Evolutionary conservation across 2,888 invertebrate genomes (phyloP).

Genomic region (Tolmerus cingulatus): DNA sequence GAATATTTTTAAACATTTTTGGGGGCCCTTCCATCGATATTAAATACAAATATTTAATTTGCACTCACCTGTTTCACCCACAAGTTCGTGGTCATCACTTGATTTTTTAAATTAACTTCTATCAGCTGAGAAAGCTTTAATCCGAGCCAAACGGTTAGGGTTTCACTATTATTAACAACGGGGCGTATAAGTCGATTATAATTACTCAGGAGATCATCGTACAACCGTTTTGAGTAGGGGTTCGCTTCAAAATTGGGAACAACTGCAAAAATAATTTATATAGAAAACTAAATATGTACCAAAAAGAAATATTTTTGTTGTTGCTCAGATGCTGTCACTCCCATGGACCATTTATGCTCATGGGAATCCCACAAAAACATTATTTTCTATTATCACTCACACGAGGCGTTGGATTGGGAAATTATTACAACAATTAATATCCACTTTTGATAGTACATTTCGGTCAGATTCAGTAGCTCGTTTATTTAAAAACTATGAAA

Average conservation of each 20-base stretch:
- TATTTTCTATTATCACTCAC: background rate
- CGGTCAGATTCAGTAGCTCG: background rate
- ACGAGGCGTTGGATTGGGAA: background rate
- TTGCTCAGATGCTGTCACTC: background rate
- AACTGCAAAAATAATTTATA: background rate
- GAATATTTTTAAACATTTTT: background rate
- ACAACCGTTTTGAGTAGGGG: conserved; percentile 92
- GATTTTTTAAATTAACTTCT: conserved; percentile 91
- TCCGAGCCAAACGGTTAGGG: conserved; percentile 89
- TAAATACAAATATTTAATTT: background rate
- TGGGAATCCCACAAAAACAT: background rate
- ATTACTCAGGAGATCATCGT: conserved; percentile 94
- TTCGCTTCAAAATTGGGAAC: conserved; percentile 74
- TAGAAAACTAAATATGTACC: background rate
- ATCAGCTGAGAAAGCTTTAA: conserved; percentile 89
- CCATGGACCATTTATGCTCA: background rate
- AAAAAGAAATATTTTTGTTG: background rate
- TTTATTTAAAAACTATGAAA: background rate
- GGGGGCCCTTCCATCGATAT: too few species aligned
- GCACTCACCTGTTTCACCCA: conserved; percentile 88
- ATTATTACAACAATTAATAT: background rate
- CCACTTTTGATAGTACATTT: background rate
- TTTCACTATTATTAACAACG: conserved; percentile 91
- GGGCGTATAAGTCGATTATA: conserved; percentile 95
- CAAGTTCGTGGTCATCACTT: conserved; percentile 93